phyloP scores from a whole-genome alignment of 1,140 invertebrate species.

The Cydia amplana region DNA sequence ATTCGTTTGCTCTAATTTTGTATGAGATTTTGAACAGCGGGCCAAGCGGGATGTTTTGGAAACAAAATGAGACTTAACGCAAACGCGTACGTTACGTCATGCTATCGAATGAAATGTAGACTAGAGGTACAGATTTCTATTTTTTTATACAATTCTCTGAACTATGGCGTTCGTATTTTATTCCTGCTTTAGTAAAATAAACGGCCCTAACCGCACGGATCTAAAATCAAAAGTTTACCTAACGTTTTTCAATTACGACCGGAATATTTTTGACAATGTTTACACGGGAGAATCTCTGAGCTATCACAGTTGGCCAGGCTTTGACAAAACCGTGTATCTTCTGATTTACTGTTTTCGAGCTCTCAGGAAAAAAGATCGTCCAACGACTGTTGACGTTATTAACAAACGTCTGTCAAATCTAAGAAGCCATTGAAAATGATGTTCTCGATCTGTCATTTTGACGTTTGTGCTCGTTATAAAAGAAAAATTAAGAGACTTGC shows the following conservation, averaged over 20 bases:
- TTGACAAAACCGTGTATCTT: background rate
- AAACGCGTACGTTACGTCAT: too few species aligned
- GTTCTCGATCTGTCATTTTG: too few species aligned
- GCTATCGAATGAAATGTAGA: too few species aligned
- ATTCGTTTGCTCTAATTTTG: too few species aligned
- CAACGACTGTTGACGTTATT: background rate
- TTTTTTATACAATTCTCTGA: too few species aligned
- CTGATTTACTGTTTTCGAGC: background rate
- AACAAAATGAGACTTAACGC: too few species aligned
- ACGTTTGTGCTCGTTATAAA: too few species aligned
- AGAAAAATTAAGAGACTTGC: too few species aligned
- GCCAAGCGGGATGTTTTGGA: too few species aligned
- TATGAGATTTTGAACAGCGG: too few species aligned
- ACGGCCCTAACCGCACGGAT: background rate
- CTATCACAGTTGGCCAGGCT: background rate
- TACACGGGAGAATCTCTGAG: conserved; percentile 2
- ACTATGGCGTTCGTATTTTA: background rate
- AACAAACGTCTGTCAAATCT: background rate
- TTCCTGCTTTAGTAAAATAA: background rate
- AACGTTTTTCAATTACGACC: background rate
- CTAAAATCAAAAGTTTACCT: conserved; percentile 14
- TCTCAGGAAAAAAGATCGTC: background rate
- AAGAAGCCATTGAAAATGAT: background rate
- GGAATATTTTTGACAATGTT: background rate
- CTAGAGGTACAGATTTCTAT: too few species aligned